Evolutionary conservation across 2,113 vertebrate species (phyloP).

Genomic region (Suricata suricatta): DNA sequence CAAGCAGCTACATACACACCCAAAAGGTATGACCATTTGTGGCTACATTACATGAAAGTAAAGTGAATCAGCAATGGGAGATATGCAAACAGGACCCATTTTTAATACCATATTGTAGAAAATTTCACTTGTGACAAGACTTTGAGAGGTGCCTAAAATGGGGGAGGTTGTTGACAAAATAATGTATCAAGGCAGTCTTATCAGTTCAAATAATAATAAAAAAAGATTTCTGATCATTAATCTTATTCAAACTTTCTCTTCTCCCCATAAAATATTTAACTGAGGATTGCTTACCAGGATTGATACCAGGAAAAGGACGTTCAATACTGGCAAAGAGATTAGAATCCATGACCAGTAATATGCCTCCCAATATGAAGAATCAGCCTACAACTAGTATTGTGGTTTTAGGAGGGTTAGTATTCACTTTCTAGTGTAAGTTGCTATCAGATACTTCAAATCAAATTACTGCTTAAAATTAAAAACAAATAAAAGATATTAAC

Average conservation of each 20-base stretch:
- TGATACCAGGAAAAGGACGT: neutral
- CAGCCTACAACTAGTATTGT: neutral
- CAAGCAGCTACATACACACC: neutral
- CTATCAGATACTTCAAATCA: neutral
- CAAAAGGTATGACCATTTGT: neutral
- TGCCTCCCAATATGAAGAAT: neutral
- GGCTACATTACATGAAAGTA: neutral
- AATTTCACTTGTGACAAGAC: neutral
- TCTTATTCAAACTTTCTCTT: neutral
- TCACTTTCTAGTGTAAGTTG: neutral
- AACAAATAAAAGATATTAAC: neutral
- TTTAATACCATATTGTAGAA: neutral
- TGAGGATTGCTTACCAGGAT: neutral
- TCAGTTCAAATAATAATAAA: neutral
- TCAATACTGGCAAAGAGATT: neutral
- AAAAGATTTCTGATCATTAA: neutral
- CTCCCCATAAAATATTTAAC: neutral
- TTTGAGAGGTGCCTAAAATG: neutral
- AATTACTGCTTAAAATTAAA: constrained; percentile 25
- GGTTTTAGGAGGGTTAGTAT: neutral
- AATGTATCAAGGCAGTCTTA: neutral
- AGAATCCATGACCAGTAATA: neutral
- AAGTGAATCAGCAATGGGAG: neutral
- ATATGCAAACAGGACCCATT: neutral
- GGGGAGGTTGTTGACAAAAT: neutral